Percentiles rank a stretch among this genome's conserved stretches.
Evolutionary conservation across 2,797 vertebrate species (phyloP).

Genomic region (Etheostoma nigrum): DNA sequence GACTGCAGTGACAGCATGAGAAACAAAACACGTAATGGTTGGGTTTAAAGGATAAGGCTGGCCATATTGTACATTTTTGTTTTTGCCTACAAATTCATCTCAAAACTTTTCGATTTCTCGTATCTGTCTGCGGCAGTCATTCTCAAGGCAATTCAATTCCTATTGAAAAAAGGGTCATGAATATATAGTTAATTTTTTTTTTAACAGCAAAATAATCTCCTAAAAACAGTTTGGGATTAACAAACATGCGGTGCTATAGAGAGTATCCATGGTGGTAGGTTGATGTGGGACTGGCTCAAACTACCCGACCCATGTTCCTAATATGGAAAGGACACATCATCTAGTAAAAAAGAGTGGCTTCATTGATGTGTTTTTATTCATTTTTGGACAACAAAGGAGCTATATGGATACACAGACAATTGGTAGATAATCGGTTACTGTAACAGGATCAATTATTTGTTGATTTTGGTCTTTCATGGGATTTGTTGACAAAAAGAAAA

Average conservation of each 20-base stretch:
- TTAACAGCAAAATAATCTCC: neutral
- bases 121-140: neutral
- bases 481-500: constrained; percentile 1
- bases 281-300: neutral
- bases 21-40: constrained; percentile 5
- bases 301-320: neutral
- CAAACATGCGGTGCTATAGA: neutral
- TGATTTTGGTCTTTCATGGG: neutral
- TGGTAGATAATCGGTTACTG: no score
- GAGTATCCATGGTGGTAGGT: neutral
- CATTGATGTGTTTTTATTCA: neutral
- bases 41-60: neutral
- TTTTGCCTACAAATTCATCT: neutral
- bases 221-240: neutral
- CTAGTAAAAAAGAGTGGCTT: neutral
- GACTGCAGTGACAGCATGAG: neutral
- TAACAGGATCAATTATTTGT: no score
- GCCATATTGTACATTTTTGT: neutral
- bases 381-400: neutral
- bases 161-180: neutral
- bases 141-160: neutral
- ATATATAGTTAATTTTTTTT: neutral
- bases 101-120: neutral
- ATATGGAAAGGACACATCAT: neutral
- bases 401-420: no score